phyloP scores from a whole-genome alignment of 2,113 vertebrate species.

The Struthio camelus region DNA sequence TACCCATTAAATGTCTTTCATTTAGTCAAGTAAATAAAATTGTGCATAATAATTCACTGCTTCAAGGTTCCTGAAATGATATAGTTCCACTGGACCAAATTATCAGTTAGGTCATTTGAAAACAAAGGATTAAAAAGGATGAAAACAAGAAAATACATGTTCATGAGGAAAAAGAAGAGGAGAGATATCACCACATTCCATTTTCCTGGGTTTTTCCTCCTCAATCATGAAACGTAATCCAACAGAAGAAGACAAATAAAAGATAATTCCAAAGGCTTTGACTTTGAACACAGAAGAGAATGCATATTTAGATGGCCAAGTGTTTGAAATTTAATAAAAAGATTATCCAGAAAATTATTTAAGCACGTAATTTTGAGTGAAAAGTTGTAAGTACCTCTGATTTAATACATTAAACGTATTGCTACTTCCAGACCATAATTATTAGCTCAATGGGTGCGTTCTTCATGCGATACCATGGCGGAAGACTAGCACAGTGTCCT shows the following conservation, averaged over 20 bases:
- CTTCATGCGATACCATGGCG: not conserved
- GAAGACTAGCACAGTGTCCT: not conserved
- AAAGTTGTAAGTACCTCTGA: not conserved
- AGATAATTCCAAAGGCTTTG: not conserved
- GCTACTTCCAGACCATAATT: slow-evolving; percentile 27
- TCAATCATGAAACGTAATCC: not conserved
- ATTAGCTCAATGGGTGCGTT: slow-evolving; percentile 43
- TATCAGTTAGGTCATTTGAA: not conserved
- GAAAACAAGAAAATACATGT: not conserved
- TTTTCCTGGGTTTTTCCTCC: not conserved
- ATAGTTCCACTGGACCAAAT: not conserved
- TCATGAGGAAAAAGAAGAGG: not conserved
- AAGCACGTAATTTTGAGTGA: slow-evolving; percentile 1
- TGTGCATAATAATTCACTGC: not conserved
- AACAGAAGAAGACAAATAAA: not conserved
- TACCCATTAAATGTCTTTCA: not conserved
- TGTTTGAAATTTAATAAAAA: slow-evolving; percentile 8
- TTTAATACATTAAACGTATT: not conserved
- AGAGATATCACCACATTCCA: not conserved
- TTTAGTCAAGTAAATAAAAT: not conserved
- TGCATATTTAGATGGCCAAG: not conserved
- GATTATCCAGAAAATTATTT: slow-evolving; percentile 26
- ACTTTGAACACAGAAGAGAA: not conserved
- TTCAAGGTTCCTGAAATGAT: not conserved
- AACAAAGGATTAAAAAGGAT: not conserved